Conservation (phyloP, 2,113 vertebrate genomes). For the Martes martes region DNA sequence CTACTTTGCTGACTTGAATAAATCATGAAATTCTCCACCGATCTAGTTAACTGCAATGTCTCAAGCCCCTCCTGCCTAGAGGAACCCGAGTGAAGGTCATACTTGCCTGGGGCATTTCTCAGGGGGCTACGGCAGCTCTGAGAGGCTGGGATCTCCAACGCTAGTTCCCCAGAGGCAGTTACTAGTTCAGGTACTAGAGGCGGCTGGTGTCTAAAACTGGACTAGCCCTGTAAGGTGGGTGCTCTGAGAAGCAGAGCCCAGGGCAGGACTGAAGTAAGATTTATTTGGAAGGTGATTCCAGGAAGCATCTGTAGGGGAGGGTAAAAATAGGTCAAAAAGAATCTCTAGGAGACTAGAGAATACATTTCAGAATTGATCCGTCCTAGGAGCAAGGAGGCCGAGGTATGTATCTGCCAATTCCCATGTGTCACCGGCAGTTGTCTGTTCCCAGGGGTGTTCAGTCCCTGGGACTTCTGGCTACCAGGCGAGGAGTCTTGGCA, state of each 20-base stretch:
- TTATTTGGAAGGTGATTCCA: background rate
- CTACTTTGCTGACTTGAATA: background rate
- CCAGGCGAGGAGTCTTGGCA: background rate
- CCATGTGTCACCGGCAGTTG: background rate
- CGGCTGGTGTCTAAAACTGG: background rate
- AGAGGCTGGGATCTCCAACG: background rate
- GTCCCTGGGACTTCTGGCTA: background rate
- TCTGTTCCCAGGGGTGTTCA: background rate
- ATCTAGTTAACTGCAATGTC: background rate
- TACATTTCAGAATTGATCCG: background rate
- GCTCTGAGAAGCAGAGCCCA: background rate
- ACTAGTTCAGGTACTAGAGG: background rate
- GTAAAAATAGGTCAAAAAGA: background rate
- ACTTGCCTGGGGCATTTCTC: background rate
- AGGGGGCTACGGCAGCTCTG: background rate
- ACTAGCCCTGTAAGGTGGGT: background rate
- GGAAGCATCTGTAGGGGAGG: background rate
- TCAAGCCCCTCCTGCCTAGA: background rate
- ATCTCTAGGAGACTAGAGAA: background rate
- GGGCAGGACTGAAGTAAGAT: background rate
- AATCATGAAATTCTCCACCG: background rate
- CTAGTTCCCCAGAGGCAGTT: background rate
- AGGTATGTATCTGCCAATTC: background rate
- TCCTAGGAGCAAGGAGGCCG: background rate
- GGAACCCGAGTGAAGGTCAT: background rate